Evolutionary conservation across 2,888 invertebrate species (phyloP).

Genomic region (Achlya flavicornis): DNA sequence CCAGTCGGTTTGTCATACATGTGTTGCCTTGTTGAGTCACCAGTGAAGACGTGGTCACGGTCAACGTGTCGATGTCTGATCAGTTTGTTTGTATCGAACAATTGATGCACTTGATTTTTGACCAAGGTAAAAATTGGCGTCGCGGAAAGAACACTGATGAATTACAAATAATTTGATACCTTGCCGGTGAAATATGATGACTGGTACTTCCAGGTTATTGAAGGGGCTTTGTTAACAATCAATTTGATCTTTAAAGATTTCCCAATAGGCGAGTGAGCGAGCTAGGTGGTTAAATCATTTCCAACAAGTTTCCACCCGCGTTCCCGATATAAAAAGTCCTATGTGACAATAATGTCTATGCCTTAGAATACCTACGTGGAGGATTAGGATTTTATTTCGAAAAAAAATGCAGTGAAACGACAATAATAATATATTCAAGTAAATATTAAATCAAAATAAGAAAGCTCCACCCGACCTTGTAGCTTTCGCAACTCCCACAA

Average conservation of each 20-base stretch:
- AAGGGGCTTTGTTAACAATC: neutral
- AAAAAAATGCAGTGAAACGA: neutral
- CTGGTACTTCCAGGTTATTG: slow-evolving; percentile 13
- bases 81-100: slow-evolving; percentile 9
- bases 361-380: too few species aligned
- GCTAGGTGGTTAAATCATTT: too few species aligned
- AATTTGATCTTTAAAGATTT: too few species aligned
- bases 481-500: slow-evolving; percentile 41
- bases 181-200: neutral
- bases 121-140: slow-evolving; percentile 13
- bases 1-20: neutral
- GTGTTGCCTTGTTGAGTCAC: slow-evolving; percentile 35
- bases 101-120: slow-evolving; percentile 16
- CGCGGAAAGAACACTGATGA: slow-evolving; percentile 8
- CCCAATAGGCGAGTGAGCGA: too few species aligned
- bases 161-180: neutral
- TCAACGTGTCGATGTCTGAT: slow-evolving; percentile 32
- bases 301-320: too few species aligned
- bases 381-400: too few species aligned
- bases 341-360: too few species aligned
- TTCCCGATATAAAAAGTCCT: too few species aligned
- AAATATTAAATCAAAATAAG: slow-evolving; percentile 26
- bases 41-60: slow-evolving; percentile 40
- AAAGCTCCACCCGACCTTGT: slow-evolving; percentile 39
- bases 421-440: neutral